Percentiles rank a stretch among this genome's conserved stretches.
These are phyloP conservation scores for Temnothorax nylanderi DNA, from an alignment of 1,140 invertebrate species.

Conservation along the genomic window DNA sequence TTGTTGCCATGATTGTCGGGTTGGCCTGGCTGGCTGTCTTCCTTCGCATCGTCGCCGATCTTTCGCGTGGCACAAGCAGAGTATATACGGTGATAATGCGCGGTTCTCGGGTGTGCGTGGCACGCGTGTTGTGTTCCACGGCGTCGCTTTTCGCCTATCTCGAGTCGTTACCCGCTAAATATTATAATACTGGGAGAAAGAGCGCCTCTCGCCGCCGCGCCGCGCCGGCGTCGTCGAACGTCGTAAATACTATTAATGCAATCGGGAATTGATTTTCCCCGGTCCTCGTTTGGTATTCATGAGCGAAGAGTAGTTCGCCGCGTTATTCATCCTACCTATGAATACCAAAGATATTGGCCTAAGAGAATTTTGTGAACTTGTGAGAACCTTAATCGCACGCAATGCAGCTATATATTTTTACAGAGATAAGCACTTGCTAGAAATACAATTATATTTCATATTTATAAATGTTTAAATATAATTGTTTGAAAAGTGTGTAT, in stretches of 20 bases:
- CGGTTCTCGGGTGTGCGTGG: constrained; percentile 14
- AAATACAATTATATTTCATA: not conserved
- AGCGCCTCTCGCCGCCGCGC: not conserved
- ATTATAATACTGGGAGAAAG: constrained; percentile 39
- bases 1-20: constrained; percentile 83
- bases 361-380: not conserved
- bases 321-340: constrained; percentile 27
- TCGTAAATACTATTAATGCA: constrained; percentile 34
- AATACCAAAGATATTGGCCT: constrained; percentile 35
- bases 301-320: not conserved
- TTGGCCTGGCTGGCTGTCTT: constrained; percentile 32
- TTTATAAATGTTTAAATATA: constrained; percentile 2
- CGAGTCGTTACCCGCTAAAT: constrained; percentile 33
- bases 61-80: constrained; percentile 59
- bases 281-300: constrained; percentile 43
- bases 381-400: not conserved
- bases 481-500: not conserved
- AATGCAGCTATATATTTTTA: not conserved
- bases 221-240: not conserved
- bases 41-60: constrained; percentile 47
- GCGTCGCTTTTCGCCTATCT: constrained; percentile 61
- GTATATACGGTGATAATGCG: constrained; percentile 58
- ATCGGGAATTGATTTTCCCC: constrained; percentile 52
- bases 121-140: constrained; percentile 60
- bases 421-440: no score